These are phyloP conservation scores for Maniola jurtina DNA, from an alignment of 1,140 invertebrate genomes.

Conservation along the genomic window DNA sequence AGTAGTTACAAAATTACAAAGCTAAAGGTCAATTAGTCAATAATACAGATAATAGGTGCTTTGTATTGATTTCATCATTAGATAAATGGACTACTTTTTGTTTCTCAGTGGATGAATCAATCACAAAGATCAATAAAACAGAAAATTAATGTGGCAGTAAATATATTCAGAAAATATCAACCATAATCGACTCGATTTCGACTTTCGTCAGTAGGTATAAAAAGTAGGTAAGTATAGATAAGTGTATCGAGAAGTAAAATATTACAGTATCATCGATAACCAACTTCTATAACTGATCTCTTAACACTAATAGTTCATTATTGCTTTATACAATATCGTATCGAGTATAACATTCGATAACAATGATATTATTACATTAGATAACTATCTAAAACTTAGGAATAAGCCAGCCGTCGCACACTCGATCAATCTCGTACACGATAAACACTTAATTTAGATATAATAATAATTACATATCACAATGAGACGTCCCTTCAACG, in stretches of 20 bases:
- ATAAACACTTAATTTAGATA: slow-evolving; percentile 78
- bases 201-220: slow-evolving; percentile 50
- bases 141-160: slow-evolving; percentile 67
- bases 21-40: background rate
- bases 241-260: slow-evolving; percentile 59
- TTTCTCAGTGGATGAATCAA: slow-evolving; percentile 3
- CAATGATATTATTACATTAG: slow-evolving; percentile 57
- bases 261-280: slow-evolving; percentile 69
- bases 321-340: slow-evolving; percentile 77
- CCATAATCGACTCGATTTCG: slow-evolving; percentile 64
- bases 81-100: background rate
- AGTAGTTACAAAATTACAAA: background rate
- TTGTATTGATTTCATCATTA: slow-evolving; percentile 14
- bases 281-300: slow-evolving; percentile 60
- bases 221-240: slow-evolving; percentile 49
- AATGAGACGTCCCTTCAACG: slow-evolving; percentile 74
- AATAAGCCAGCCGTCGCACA: slow-evolving; percentile 65
- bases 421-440: slow-evolving; percentile 66
- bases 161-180: slow-evolving; percentile 79
- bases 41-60: slow-evolving; percentile 8
- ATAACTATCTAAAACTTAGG: slow-evolving; percentile 67
- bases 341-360: slow-evolving; percentile 72
- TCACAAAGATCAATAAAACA: slow-evolving; percentile 48
- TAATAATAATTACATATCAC: slow-evolving; percentile 79
- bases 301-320: slow-evolving; percentile 70